These are phyloP conservation scores for Phoeniculus purpureus DNA, from an alignment of 2,797 vertebrate genomes.

Conservation along the genomic window DNA sequence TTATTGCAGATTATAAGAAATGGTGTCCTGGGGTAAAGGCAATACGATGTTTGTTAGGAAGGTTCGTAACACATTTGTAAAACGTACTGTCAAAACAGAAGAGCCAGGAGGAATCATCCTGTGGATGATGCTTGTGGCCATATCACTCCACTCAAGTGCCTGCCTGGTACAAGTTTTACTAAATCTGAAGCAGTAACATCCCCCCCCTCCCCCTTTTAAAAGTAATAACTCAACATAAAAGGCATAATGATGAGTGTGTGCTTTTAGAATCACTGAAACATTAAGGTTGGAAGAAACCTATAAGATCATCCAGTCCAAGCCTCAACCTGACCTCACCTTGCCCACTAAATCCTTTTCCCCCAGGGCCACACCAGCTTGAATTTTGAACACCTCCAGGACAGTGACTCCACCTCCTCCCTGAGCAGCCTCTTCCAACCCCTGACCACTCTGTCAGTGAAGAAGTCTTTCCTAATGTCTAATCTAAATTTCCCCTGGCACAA, in stretches of 20 bases:
- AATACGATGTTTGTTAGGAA: background rate
- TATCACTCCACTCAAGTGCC: background rate
- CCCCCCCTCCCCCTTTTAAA: accelerated
- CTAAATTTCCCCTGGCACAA: no score
- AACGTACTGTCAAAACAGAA: background rate
- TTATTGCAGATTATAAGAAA: background rate
- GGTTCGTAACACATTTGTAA: background rate
- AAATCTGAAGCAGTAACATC: background rate
- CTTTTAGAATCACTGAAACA: background rate
- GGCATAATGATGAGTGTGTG: background rate
- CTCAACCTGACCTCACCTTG: no score
- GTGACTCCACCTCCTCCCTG: no score
- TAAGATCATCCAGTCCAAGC: no score
- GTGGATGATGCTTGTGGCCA: background rate
- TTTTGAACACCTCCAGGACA: no score
- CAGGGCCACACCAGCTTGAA: no score
- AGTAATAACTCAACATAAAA: background rate
- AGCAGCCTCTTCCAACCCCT: no score
- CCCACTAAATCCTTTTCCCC: no score
- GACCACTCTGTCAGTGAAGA: no score
- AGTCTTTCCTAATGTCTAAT: no score
- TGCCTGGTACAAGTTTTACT: background rate
- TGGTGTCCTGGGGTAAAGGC: background rate
- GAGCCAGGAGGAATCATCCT: background rate
- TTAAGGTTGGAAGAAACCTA: no score